phyloP scores from a whole-genome alignment of 35 echinoderm and acorn worm species.

The Lytechinus pictus region DNA sequence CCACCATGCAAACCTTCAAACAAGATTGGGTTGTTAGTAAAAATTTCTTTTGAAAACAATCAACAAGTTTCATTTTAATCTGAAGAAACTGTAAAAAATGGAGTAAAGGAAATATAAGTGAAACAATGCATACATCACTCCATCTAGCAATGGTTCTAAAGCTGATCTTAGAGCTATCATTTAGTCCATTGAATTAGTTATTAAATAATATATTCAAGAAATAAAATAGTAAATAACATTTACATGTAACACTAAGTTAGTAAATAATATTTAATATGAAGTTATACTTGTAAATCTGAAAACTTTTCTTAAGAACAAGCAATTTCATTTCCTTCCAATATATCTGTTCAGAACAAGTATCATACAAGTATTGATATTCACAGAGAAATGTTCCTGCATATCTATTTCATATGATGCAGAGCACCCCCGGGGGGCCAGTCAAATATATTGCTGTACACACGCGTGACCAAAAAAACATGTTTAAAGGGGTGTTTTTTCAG shows the following conservation, averaged over 20 bases:
- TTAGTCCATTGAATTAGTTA: background rate
- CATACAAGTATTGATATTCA: too few relatives aligned
- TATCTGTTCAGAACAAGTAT: background rate
- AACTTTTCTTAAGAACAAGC: background rate
- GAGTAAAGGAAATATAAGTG: background rate
- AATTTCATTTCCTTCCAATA: background rate
- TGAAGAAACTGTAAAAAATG: background rate
- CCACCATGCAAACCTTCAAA: too few relatives aligned
- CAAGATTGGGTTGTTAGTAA: background rate
- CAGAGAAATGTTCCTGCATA: too few relatives aligned
- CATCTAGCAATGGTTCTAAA: background rate
- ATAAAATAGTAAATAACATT: background rate
- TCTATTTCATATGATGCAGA: too few relatives aligned
- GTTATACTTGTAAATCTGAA: background rate
- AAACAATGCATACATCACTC: background rate
- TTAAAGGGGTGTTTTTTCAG: too few relatives aligned
- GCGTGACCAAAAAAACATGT: too few relatives aligned
- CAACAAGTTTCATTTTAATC: background rate
- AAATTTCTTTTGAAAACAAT: background rate
- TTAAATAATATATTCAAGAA: background rate
- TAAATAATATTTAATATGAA: background rate
- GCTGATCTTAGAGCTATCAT: background rate
- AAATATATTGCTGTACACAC: too few relatives aligned
- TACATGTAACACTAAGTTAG: too few relatives aligned
- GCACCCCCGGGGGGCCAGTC: too few relatives aligned